Evolutionary conservation across 2,888 invertebrate species (phyloP), one percentile per base, ranked within the genome.

Genomic region (Phania funesta): DNA sequence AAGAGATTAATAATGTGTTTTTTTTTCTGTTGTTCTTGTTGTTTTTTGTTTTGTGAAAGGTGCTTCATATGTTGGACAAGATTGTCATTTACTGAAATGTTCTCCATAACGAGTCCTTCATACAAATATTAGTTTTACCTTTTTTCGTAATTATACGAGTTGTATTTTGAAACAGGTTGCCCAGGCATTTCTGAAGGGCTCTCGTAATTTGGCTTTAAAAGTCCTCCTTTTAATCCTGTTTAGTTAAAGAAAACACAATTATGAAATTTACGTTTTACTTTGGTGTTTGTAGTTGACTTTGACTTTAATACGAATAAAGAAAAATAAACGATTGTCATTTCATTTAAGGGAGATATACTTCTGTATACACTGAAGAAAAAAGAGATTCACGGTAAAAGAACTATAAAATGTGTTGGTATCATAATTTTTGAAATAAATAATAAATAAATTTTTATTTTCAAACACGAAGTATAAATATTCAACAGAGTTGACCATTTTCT

Each of bases 1-100:
- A 52, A 38, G 65, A 70, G 82, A 82, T 82, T 82, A 82, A 78
- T 74, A 74, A 74, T 65, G 44, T 32, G 20, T 13, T 50, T 16
- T 22, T 48, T 3, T 46, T 44, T 18, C n/a, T n/a, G n/a, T 9
- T 35, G 18, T 38, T 48, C n/a, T 35, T 26, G 16, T 50, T 18
- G 22, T 50, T 18, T 24, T 60, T 7, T 58, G 54, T 13, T 22
- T 54, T 20, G 26, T 52, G 16, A 9, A 50, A 56, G 78, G 78
- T 79, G 71, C 54, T 46, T 38, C 52, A 46, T 16, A 46, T 71
- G 58, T 80, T 65, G 60, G n/a, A 71, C 38, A 73, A 67, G 65
- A 77, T 81, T 81, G 81, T 62, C 81, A 81, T 64, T 54, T 75
- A 50, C 46, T 52, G 41, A 6, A 52, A 56, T 75, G 32, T 32